Evolutionary conservation across 1,140 invertebrate species (phyloP).

Genomic region (Drosophila burlai): DNA sequence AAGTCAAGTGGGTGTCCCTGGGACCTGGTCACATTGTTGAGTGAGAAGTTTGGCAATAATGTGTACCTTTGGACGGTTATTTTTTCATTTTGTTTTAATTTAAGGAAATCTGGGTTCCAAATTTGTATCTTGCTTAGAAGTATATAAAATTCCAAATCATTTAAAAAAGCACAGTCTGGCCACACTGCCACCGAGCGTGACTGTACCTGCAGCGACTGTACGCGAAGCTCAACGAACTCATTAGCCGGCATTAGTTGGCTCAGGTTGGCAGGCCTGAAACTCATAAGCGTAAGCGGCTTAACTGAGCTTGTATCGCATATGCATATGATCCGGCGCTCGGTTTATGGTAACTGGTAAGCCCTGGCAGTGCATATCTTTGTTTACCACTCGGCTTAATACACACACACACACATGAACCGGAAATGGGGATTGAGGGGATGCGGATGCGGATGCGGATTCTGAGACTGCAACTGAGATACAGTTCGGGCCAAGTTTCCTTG

Average conservation of each 20-base stretch:
- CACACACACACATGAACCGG: conserved; percentile 14
- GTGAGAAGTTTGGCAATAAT: not conserved
- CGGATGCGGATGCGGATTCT: not conserved
- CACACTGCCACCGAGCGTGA: not conserved
- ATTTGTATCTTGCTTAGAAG: too few species aligned
- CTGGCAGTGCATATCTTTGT: conserved; percentile 30
- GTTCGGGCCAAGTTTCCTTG: conserved; percentile 34
- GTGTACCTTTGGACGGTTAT: not conserved
- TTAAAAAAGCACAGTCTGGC: not conserved
- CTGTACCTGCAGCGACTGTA: conserved; percentile 6
- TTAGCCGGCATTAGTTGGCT: conserved; percentile 56
- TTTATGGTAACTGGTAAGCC: conserved; percentile 45
- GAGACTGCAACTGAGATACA: conserved; percentile 29
- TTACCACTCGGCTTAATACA: conserved; percentile 48
- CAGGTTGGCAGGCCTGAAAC: conserved; percentile 49
- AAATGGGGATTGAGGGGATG: conserved; percentile 1
- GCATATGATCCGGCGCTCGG: not conserved
- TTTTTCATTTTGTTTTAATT: not conserved
- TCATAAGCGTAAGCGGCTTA: conserved; percentile 74
- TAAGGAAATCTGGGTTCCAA: too few species aligned
- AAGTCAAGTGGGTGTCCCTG: not conserved
- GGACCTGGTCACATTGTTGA: conserved; percentile 11
- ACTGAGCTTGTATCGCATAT: conserved; percentile 18
- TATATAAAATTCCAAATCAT: not conserved
- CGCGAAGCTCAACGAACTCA: conserved; percentile 44